These are phyloP conservation scores for Rhinichthys osculus DNA, from an alignment of 2,797 vertebrate genomes.

Conservation along the genomic window DNA sequence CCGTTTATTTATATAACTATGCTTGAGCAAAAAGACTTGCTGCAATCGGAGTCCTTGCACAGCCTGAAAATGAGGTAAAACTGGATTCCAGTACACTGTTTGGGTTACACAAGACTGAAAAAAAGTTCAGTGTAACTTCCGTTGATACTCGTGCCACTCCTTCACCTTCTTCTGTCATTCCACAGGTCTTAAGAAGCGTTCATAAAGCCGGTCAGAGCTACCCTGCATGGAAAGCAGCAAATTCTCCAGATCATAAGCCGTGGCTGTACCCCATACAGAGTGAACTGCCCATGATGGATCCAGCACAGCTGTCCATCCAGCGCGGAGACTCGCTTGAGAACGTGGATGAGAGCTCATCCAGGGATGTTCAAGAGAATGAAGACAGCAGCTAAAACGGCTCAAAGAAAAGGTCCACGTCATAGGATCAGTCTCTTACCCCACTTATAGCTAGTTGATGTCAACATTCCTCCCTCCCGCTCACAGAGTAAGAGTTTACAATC, in stretches of 20 bases:
- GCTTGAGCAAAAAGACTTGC: constrained; percentile 1
- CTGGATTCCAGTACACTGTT: constrained; percentile 48
- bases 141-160: constrained; percentile 6
- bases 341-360: constrained; percentile 74
- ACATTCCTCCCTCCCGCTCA: constrained; percentile 16
- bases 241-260: constrained; percentile 75
- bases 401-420: not conserved
- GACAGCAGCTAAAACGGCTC: constrained; percentile 70
- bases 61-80: constrained; percentile 43
- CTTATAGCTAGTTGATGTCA: not conserved
- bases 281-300: constrained; percentile 74
- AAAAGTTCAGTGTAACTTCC: constrained; percentile 32
- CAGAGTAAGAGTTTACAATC: constrained; percentile 28
- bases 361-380: constrained; percentile 68
- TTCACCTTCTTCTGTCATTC: constrained; percentile 30
- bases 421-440: not conserved
- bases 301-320: constrained; percentile 77
- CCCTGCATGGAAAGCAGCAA: constrained; percentile 76
- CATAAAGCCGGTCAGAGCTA: constrained; percentile 81
- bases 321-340: constrained; percentile 80
- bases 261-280: constrained; percentile 83
- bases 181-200: constrained; percentile 80
- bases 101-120: not conserved
- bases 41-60: not conserved
- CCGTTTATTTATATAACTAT: not conserved